These are phyloP conservation scores for Notocelia uddmanniana DNA, from an alignment of 2,888 invertebrate species.

Conservation along the genomic window DNA sequence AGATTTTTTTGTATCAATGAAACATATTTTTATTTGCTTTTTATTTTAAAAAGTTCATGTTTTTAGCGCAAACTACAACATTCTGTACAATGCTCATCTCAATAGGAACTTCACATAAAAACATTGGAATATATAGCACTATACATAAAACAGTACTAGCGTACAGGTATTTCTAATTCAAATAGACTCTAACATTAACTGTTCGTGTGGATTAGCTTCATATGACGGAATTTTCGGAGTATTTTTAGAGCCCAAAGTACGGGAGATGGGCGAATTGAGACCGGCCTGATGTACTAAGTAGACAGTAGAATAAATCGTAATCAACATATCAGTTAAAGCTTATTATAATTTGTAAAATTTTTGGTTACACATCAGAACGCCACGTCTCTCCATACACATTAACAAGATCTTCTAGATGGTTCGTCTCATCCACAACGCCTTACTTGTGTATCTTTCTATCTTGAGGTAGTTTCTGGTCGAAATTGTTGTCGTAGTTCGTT, in stretches of 20 bases:
- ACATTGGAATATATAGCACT: background rate
- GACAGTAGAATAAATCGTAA: background rate
- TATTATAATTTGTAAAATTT: conserved; percentile 25
- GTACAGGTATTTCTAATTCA: background rate
- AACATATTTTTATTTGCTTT: conserved; percentile 8
- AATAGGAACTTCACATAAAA: background rate
- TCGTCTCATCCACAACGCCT: conserved; percentile 81
- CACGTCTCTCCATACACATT: conserved; percentile 53
- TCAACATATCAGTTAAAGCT: background rate
- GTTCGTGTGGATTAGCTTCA: background rate
- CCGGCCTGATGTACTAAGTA: background rate
- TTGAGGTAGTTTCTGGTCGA: conserved; percentile 77
- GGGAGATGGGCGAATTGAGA: background rate
- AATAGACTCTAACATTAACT: background rate
- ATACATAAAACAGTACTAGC: background rate
- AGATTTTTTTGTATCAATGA: background rate
- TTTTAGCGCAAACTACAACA: conserved; percentile 18
- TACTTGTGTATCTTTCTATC: conserved; percentile 85
- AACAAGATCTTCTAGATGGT: conserved; percentile 70
- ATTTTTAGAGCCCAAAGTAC: background rate
- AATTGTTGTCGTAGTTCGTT: conserved; percentile 74
- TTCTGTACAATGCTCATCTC: conserved; percentile 6
- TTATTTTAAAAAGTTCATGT: background rate
- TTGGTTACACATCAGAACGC: conserved; percentile 34
- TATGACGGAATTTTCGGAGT: background rate